A percentile compares a stretch with the other conserved stretches of the same genome.
Conservation (phyloP, 2,113 vertebrate genomes). For the Atlantisia rogersi region DNA sequence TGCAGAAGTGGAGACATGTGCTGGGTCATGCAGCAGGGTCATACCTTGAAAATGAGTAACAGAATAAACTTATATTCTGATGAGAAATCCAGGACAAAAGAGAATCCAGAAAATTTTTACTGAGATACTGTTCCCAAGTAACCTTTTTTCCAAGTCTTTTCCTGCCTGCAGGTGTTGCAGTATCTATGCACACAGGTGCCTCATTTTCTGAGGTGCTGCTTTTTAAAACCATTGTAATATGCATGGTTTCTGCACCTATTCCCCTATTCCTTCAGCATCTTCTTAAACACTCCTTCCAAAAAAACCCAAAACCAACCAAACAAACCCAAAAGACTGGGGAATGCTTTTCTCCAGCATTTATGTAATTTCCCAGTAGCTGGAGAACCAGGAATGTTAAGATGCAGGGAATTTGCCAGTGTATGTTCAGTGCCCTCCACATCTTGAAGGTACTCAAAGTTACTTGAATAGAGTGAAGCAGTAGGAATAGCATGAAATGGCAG, state of each 20-base stretch:
- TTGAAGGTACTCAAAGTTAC: neutral
- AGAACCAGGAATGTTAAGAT: neutral
- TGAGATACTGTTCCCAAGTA: neutral
- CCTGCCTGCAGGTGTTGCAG: neutral
- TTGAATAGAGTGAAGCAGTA: neutral
- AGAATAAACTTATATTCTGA: neutral
- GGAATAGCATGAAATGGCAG: neutral
- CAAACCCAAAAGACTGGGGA: neutral
- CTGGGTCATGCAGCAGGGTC: neutral
- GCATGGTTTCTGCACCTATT: neutral
- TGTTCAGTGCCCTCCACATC: neutral
- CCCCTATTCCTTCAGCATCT: neutral
- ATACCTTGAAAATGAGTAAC: neutral
- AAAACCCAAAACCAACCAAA: no score
- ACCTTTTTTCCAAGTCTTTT: neutral
- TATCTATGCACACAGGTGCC: neutral
- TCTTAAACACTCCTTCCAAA: fast-evolving
- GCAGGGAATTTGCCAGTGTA: neutral
- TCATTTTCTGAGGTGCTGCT: neutral
- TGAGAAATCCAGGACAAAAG: neutral
- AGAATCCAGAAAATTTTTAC: neutral
- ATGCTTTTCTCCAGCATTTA: neutral
- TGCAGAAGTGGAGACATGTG: neutral
- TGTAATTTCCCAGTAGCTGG: neutral
- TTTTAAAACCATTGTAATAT: neutral